Conservation (phyloP, 2,113 vertebrate species). For the Peromyscus maniculatus region DNA sequence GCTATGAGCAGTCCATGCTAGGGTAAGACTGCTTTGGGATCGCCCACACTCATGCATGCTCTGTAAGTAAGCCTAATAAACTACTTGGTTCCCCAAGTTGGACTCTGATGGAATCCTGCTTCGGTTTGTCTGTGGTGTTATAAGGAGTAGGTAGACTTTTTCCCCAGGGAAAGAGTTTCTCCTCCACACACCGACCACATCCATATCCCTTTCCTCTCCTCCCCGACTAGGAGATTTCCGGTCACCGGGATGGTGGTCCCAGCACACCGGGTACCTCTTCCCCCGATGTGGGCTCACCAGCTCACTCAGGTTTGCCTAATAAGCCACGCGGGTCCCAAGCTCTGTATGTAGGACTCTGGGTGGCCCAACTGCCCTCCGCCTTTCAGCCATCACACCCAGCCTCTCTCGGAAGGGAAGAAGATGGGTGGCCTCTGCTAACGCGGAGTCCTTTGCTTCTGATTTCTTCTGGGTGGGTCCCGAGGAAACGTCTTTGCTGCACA, state of each 20-base stretch:
- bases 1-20: neutral
- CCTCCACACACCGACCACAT: accelerated
- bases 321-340: no score
- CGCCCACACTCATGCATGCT: neutral
- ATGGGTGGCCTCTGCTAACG: neutral
- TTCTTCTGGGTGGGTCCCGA: neutral
- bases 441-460: neutral
- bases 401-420: neutral
- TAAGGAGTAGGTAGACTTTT: neutral
- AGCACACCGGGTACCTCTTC: neutral
- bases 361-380: neutral
- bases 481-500: neutral
- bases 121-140: neutral
- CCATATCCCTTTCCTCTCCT: neutral
- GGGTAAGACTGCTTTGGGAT: neutral
- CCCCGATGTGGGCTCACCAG: accelerated
- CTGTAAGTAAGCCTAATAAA: neutral
- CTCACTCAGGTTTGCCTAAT: neutral
- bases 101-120: neutral
- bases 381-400: neutral
- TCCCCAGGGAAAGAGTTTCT: neutral
- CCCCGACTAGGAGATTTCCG: neutral
- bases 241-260: neutral
- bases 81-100: neutral
- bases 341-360: neutral